Evolutionary conservation across 2,888 invertebrate genomes (phyloP).

Genomic region (Tyria jacobaeae): DNA sequence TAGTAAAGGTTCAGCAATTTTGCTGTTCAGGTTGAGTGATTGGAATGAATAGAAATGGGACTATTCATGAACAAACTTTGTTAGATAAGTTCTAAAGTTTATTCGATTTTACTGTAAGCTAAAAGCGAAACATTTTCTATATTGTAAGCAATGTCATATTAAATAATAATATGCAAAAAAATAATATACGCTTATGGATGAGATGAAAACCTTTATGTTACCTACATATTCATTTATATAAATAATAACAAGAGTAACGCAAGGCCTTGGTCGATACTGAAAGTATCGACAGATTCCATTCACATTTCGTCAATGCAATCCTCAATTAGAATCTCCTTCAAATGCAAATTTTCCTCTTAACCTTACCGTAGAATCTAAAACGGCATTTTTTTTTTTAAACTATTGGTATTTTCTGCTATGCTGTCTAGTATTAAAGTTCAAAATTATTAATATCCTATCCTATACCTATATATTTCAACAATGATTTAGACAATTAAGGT

Average conservation of each 20-base stretch:
- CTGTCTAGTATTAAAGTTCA: neutral
- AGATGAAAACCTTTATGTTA: neutral
- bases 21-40: neutral
- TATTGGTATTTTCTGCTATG: neutral
- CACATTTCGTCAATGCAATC: slow-evolving; percentile 43
- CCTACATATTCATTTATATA: neutral
- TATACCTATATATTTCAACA: no score
- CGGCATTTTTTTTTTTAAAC: neutral
- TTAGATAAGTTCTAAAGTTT: neutral
- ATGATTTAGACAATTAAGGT: no score
- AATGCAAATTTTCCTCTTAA: slow-evolving; percentile 10
- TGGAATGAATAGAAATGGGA: neutral
- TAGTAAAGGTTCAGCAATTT: neutral
- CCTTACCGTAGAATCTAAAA: slow-evolving; percentile 1
- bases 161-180: neutral
- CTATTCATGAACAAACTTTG: neutral
- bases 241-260: slow-evolving; percentile 18
- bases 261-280: slow-evolving; percentile 35
- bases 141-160: neutral
- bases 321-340: slow-evolving; percentile 39
- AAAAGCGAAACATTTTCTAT: neutral
- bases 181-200: neutral
- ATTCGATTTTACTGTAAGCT: neutral
- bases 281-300: slow-evolving; percentile 33
- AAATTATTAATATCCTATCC: no score